phyloP scores from a whole-genome alignment of 1,140 invertebrate genomes.

The Steinernema khuongi region DNA sequence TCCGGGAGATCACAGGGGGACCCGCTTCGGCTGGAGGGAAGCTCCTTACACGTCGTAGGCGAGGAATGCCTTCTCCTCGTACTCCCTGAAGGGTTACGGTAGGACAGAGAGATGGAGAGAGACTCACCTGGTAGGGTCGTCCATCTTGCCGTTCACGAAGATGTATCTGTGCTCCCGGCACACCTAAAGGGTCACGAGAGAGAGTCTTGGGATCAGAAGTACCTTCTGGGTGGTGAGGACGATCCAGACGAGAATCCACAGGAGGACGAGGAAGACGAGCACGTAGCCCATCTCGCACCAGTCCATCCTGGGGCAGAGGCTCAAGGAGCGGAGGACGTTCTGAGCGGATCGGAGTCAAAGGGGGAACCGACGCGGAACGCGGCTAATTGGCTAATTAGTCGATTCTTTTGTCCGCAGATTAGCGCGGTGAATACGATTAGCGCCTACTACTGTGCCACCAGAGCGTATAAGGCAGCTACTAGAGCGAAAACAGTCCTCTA shows the following conservation, averaged over 20 bases:
- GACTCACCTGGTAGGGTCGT: neutral
- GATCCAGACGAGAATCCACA: neutral
- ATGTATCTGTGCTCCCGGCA: slow-evolving; percentile 1
- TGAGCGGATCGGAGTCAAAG: too few relatives aligned
- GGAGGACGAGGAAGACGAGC: neutral
- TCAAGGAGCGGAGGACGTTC: neutral
- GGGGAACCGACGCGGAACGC: too few relatives aligned
- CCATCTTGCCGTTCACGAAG: neutral
- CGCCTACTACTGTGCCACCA: too few relatives aligned
- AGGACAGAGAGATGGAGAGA: neutral
- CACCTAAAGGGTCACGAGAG: too few relatives aligned
- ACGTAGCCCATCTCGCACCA: slow-evolving; percentile 11
- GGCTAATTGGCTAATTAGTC: too few relatives aligned
- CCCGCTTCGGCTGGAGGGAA: neutral
- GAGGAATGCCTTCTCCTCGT: neutral
- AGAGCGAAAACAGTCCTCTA: too few relatives aligned
- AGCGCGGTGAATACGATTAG: too few relatives aligned
- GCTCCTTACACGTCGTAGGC: neutral
- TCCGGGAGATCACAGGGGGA: neutral
- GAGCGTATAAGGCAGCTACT: too few relatives aligned
- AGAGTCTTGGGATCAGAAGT: too few relatives aligned
- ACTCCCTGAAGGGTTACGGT: neutral
- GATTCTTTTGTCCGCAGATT: too few relatives aligned
- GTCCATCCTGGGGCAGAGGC: neutral
- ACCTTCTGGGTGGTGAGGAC: neutral